These are phyloP conservation scores for Heterodera carotae DNA, from an alignment of 1,140 invertebrate species.

Conservation along the genomic window DNA sequence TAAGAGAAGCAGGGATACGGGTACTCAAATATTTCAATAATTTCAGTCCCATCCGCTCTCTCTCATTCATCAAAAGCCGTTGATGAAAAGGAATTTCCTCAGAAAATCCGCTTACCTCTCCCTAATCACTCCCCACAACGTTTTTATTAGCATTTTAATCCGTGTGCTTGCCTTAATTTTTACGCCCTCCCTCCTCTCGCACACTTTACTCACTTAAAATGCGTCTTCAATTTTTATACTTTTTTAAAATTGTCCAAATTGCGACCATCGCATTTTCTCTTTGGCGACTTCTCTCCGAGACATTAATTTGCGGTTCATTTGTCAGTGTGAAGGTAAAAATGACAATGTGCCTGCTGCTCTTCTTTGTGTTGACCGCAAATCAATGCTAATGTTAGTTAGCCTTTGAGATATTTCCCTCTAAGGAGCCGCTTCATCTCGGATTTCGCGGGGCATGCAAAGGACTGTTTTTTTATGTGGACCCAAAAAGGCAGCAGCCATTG, in stretches of 20 bases:
- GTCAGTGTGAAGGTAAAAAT: conserved; percentile 12
- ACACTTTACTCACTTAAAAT: too few relatives aligned
- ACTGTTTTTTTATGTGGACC: conserved; percentile 25
- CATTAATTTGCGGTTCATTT: conserved; percentile 28
- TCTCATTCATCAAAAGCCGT: too few relatives aligned
- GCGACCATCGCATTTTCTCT: conserved; percentile 18
- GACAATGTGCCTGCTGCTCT: not conserved
- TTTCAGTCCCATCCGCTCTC: not conserved
- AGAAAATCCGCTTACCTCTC: too few relatives aligned
- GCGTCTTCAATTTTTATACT: conserved; percentile 15
- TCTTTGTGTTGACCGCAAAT: not conserved
- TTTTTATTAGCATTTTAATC: too few relatives aligned
- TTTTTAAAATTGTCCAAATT: conserved; percentile 16
- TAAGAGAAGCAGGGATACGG: too few relatives aligned
- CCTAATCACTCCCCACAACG: too few relatives aligned
- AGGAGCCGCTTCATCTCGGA: conserved; percentile 6
- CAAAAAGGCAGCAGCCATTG: conserved; percentile 8
- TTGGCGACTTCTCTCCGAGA: conserved; percentile 20
- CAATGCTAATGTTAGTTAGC: not conserved
- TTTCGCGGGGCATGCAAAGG: conserved; percentile 13
- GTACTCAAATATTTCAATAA: too few relatives aligned
- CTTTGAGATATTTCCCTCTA: not conserved
- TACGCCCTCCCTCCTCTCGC: too few relatives aligned
- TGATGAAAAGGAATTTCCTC: too few relatives aligned
- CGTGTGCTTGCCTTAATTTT: too few relatives aligned